Evolutionary conservation across 2,797 vertebrate genomes (phyloP).

Genomic region (Chromobotia macracanthus): DNA sequence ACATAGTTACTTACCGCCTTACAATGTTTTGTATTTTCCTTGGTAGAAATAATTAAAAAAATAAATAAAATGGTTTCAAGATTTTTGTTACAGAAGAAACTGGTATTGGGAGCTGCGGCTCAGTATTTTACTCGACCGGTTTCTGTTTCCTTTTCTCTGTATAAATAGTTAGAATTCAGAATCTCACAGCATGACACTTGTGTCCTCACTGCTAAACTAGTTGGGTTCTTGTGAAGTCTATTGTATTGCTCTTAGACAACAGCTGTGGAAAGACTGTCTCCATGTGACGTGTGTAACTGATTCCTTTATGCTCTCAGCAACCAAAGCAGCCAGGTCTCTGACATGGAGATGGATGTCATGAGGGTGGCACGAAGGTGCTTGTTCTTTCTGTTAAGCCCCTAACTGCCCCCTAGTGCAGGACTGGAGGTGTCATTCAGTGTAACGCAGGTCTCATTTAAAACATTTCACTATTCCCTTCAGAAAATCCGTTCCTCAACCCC

Average conservation of each 20-base stretch:
- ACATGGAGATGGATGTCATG: neutral
- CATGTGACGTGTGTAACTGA: slow-evolving; percentile 58
- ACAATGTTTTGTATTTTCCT: slow-evolving; percentile 98
- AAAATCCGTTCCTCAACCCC: neutral
- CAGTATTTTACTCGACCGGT: slow-evolving; percentile 89
- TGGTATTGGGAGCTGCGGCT: slow-evolving; percentile 81
- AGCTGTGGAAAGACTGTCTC: slow-evolving; percentile 82
- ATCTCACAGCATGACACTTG: slow-evolving; percentile 81
- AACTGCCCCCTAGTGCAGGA: neutral
- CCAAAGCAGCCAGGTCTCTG: slow-evolving; percentile 64
- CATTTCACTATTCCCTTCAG: slow-evolving; percentile 6
- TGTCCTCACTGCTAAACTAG: slow-evolving; percentile 90
- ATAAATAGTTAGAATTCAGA: slow-evolving; percentile 71
- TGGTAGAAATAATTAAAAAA: slow-evolving; percentile 89
- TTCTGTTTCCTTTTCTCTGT: slow-evolving; percentile 74
- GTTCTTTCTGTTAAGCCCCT: neutral
- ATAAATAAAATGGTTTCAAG: slow-evolving; percentile 78
- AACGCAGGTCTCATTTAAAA: neutral
- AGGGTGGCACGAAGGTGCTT: neutral
- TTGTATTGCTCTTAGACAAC: slow-evolving; percentile 90
- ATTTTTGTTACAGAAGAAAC: slow-evolving; percentile 85
- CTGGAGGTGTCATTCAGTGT: neutral
- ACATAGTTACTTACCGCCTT: slow-evolving; percentile 98
- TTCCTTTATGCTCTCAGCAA: slow-evolving; percentile 74
- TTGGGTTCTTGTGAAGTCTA: slow-evolving; percentile 93